Conservation (phyloP, 2,113 vertebrate genomes). For the Aptenodytes forsteri region DNA sequence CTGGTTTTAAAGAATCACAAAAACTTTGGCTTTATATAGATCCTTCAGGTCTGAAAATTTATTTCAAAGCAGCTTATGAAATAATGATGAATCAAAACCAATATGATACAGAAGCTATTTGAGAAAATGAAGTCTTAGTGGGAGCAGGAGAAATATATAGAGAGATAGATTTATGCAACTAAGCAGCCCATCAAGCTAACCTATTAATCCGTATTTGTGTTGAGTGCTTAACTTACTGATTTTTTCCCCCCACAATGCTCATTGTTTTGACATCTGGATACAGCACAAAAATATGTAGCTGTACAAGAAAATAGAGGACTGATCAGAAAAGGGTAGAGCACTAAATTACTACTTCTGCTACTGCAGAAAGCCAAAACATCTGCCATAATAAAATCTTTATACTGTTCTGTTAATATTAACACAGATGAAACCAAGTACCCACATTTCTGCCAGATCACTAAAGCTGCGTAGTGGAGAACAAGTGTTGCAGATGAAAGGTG, state of each 20-base stretch:
- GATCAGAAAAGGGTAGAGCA: neutral
- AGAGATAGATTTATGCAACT: neutral
- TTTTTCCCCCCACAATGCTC: fast-evolving
- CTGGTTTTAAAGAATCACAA: neutral
- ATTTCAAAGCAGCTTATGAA: neutral
- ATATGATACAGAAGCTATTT: neutral
- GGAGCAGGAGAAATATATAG: neutral
- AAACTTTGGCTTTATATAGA: neutral
- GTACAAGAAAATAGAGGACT: neutral
- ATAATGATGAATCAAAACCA: neutral
- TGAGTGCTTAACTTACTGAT: neutral
- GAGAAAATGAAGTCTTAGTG: neutral
- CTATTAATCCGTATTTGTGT: neutral
- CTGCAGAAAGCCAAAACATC: neutral
- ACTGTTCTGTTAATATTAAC: neutral
- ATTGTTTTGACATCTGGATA: neutral
- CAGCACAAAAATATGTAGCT: neutral
- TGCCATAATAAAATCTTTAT: neutral
- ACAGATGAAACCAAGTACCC: neutral
- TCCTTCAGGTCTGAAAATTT: neutral
- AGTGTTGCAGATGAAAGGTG: neutral
- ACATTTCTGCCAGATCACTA: neutral
- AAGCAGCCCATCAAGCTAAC: neutral
- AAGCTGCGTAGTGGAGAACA: fast-evolving
- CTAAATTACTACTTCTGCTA: neutral